A percentile compares a stretch with the other conserved stretches of the same genome.
phyloP scores from a whole-genome alignment of 2,888 invertebrate species.

The Syritta pipiens region DNA sequence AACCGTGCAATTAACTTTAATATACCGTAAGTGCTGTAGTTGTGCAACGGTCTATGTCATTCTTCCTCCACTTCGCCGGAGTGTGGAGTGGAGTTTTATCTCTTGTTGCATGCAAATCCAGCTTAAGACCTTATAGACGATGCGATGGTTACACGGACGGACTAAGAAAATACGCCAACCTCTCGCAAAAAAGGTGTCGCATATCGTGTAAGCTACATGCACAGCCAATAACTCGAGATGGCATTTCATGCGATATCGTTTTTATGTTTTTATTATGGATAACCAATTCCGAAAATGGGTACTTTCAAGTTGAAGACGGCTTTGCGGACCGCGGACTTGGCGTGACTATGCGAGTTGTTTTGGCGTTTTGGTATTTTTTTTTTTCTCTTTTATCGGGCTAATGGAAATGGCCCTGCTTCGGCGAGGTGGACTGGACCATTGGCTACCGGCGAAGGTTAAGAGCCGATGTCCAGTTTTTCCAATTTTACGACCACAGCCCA shows the following conservation, averaged over 20 bases:
- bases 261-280: slow-evolving; percentile 36
- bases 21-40: slow-evolving; percentile 51
- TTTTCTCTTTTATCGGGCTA: neutral
- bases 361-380: neutral
- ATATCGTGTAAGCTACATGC: slow-evolving; percentile 54
- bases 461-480: slow-evolving; percentile 1
- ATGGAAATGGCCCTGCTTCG: neutral
- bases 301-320: neutral
- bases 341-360: too few relatives aligned
- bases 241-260: slow-evolving; percentile 47
- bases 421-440: slow-evolving; percentile 11
- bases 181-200: slow-evolving; percentile 56
- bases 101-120: slow-evolving; percentile 60
- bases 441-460: slow-evolving; percentile 19
- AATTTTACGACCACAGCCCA: slow-evolving; percentile 2
- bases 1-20: slow-evolving; percentile 62
- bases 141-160: neutral
- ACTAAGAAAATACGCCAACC: slow-evolving; percentile 10
- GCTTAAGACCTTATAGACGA: slow-evolving; percentile 54
- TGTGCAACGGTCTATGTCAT: slow-evolving; percentile 49
- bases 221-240: slow-evolving; percentile 46
- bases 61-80: slow-evolving; percentile 21
- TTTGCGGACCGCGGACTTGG: neutral
- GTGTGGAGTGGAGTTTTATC: slow-evolving; percentile 16
- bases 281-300: slow-evolving; percentile 50